A percentile compares a stretch with the other conserved stretches of the same genome.
phyloP scores from a whole-genome alignment of 1,140 invertebrate genomes.

The Cepaea nemoralis region DNA sequence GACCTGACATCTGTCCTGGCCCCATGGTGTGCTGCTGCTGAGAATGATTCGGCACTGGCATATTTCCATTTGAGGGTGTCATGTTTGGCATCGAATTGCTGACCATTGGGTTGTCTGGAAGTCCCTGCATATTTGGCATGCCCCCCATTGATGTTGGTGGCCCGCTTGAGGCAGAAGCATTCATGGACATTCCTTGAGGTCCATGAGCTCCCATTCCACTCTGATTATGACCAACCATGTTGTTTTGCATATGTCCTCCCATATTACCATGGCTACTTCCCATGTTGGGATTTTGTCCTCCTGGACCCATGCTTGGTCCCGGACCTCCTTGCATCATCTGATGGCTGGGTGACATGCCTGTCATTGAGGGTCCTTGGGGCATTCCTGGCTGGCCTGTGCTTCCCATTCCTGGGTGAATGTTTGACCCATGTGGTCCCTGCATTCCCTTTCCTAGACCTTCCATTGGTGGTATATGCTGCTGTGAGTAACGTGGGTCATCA shows the following conservation, averaged over 20 bases:
- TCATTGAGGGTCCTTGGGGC: conserved; percentile 24
- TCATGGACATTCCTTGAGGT: conserved; percentile 30
- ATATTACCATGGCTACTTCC: conserved; percentile 10
- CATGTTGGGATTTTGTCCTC: conserved; percentile 13
- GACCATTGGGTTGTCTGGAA: conserved; percentile 41
- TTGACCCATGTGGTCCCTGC: conserved; percentile 21
- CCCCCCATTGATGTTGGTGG: conserved; percentile 31
- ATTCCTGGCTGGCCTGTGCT: conserved; percentile 20
- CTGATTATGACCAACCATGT: conserved; percentile 8
- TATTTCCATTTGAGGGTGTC: conserved; percentile 27
- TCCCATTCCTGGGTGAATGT: conserved; percentile 31
- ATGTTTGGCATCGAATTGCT: conserved; percentile 44
- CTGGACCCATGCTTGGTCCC: not conserved
- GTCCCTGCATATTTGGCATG: conserved; percentile 67
- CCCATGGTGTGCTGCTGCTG: conserved; percentile 23
- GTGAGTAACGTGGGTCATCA: conserved; percentile 9
- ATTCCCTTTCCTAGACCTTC: conserved; percentile 25
- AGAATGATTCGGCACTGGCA: conserved; percentile 30
- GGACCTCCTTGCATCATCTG: conserved; percentile 19
- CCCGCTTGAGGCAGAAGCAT: not conserved
- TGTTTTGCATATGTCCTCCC: conserved; percentile 8
- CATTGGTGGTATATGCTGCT: conserved; percentile 34
- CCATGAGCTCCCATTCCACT: conserved; percentile 24
- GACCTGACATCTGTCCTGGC: conserved; percentile 21
- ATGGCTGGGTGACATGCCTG: conserved; percentile 33